phyloP scores from a whole-genome alignment of 2,797 vertebrate species.

The Xenopus petersii region DNA sequence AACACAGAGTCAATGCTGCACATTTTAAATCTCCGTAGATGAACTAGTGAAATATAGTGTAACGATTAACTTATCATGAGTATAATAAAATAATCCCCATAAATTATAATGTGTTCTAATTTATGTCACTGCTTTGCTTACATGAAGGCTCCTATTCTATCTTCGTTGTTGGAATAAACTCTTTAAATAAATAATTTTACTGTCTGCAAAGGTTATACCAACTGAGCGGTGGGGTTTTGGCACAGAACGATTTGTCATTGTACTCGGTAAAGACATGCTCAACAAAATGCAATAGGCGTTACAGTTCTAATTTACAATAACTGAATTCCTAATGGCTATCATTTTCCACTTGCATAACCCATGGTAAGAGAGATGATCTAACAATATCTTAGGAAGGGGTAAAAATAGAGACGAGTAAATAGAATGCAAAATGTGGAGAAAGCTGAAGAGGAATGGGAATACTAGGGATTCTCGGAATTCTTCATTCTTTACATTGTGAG shows the following conservation, averaged over 20 bases:
- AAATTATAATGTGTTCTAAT: constrained; percentile 52
- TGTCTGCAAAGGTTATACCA: constrained; percentile 52
- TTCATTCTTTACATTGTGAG: no score
- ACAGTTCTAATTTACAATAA: constrained; percentile 58
- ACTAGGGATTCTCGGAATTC: no score
- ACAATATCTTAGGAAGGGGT: no score
- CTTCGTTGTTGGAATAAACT: constrained; percentile 40
- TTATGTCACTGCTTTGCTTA: constrained; percentile 53
- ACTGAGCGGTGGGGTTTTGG: constrained; percentile 48
- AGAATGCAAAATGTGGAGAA: no score
- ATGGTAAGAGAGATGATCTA: background rate
- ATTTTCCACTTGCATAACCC: constrained; percentile 7
- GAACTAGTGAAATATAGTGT: constrained; percentile 54
- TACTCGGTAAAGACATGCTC: constrained; percentile 48
- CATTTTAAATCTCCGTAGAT: constrained; percentile 47
- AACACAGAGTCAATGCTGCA: constrained; percentile 47
- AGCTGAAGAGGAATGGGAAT: no score
- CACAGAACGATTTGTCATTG: constrained; percentile 51
- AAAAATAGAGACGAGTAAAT: no score
- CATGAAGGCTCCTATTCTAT: constrained; percentile 49
- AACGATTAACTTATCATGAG: constrained; percentile 47
- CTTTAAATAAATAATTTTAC: constrained; percentile 50
- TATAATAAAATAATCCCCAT: constrained; percentile 45
- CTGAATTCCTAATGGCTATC: no score
- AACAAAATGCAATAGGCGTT: constrained; percentile 53